A percentile compares a stretch with the other conserved stretches of the same genome.
phyloP scores from a whole-genome alignment of 2,797 vertebrate species.

The Champsocephalus esox region DNA sequence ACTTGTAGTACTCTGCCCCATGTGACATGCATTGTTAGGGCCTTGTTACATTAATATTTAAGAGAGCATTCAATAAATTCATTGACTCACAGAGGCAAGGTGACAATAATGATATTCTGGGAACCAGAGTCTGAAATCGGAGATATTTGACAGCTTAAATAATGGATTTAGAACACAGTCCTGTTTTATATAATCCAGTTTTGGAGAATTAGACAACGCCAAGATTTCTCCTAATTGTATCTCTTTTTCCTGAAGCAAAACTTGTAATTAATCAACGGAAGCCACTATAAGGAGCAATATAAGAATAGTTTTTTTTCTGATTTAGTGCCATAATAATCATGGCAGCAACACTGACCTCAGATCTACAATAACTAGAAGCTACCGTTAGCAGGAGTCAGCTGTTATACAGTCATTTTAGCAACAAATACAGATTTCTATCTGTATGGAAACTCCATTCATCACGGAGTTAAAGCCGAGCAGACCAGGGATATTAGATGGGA shows the following conservation, averaged over 20 bases:
- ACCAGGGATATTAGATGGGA: too few relatives aligned
- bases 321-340: too few relatives aligned
- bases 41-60: background rate
- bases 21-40: background rate
- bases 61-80: background rate
- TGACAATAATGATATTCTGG: background rate
- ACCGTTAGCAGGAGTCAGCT: too few relatives aligned
- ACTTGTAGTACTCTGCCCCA: background rate
- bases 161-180: background rate
- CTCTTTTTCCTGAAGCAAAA: background rate
- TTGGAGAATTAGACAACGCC: background rate
- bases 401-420: too few relatives aligned
- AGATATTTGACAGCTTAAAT: background rate
- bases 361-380: too few relatives aligned
- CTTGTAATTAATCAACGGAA: background rate
- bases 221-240: too few relatives aligned
- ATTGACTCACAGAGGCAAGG: background rate
- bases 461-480: too few relatives aligned
- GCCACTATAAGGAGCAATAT: too few relatives aligned
- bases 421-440: too few relatives aligned
- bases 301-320: too few relatives aligned
- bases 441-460: too few relatives aligned
- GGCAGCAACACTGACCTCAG: too few relatives aligned
- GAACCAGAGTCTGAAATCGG: background rate
- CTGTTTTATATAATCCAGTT: background rate